Evolutionary conservation across 2,113 vertebrate species (phyloP).

Genomic region (Xiphorhynchus elegans): DNA sequence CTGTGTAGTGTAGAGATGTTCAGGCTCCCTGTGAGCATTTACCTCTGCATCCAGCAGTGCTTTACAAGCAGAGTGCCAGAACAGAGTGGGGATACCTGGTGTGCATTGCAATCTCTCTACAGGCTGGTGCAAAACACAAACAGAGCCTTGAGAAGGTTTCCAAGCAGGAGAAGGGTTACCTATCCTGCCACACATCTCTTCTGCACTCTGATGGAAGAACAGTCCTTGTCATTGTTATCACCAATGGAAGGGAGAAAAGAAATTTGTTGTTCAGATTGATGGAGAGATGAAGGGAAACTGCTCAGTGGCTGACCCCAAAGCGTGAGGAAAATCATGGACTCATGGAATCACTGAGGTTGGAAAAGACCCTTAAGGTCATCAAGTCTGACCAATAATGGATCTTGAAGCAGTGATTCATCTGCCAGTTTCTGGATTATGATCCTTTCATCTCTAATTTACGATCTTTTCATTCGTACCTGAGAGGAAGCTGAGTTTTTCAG

Average conservation of each 20-base stretch:
- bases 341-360: neutral
- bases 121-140: neutral
- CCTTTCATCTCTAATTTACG: neutral
- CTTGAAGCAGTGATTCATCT: neutral
- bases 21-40: neutral
- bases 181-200: neutral
- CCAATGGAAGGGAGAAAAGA: neutral
- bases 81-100: neutral
- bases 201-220: neutral
- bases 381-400: rapidly evolving
- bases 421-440: neutral
- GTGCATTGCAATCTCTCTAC: neutral
- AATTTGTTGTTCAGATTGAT: neutral
- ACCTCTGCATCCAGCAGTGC: neutral
- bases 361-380: neutral
- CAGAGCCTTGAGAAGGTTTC: neutral
- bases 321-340: neutral
- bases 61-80: neutral
- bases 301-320: neutral
- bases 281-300: neutral
- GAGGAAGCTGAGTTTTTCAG: neutral
- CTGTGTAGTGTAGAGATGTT: neutral
- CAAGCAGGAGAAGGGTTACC: neutral
- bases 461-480: neutral
- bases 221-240: neutral